Conservation (phyloP, 2,113 vertebrate genomes). For the Sisor rabdophorus region DNA sequence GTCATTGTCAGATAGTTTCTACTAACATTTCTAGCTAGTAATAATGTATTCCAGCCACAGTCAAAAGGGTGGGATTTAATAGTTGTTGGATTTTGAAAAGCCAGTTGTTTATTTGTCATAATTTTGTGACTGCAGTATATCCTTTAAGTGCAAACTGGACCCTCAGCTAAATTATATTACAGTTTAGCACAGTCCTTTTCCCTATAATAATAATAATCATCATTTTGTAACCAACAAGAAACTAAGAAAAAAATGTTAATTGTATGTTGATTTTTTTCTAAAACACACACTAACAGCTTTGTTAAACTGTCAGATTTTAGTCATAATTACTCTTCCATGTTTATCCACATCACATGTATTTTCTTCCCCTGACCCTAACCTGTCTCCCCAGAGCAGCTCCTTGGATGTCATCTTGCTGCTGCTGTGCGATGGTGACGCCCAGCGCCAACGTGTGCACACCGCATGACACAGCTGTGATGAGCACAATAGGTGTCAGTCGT, state of each 20-base stretch:
- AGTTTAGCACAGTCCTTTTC: background rate
- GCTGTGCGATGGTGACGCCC: conserved; percentile 87
- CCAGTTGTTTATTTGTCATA: background rate
- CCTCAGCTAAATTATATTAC: background rate
- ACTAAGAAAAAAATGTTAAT: no score
- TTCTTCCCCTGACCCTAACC: conserved; percentile 65
- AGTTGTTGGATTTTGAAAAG: background rate
- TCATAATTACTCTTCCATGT: background rate
- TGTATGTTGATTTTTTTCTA: background rate
- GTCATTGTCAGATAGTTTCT: background rate
- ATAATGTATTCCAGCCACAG: background rate
- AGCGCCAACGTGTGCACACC: conserved; percentile 85
- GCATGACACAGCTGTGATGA: conserved; percentile 82
- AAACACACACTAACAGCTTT: background rate
- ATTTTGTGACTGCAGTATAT: background rate
- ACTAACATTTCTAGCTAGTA: background rate
- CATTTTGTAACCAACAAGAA: no score
- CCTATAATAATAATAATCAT: background rate
- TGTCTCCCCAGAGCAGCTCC: conserved; percentile 75
- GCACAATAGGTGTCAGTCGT: conserved; percentile 82
- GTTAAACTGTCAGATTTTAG: no score
- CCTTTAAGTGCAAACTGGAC: no score
- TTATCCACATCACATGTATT: background rate
- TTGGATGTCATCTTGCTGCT: conserved; percentile 76
- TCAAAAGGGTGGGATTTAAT: background rate